Evolutionary conservation across 1,140 invertebrate species (phyloP).

Genomic region (Zeugodacus cucurbitae): DNA sequence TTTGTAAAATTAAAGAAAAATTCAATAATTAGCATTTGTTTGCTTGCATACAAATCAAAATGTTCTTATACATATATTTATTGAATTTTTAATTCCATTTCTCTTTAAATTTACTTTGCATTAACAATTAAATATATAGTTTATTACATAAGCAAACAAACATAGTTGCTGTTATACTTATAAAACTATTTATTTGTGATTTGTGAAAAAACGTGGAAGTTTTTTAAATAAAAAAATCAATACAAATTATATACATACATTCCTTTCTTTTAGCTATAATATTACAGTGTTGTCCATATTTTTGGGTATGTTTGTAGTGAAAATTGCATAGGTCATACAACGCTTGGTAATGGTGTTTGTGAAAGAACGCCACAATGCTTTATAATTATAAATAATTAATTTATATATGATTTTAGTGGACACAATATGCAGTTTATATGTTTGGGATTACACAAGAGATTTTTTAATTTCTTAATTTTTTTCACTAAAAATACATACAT

Average conservation of each 20-base stretch:
- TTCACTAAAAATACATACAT: not conserved
- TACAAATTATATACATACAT: no score
- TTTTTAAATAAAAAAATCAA: no score
- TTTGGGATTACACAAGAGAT: not conserved
- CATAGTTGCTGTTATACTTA: not conserved
- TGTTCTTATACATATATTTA: not conserved
- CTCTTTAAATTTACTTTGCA: not conserved
- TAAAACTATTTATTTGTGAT: not conserved
- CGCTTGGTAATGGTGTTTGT: not conserved
- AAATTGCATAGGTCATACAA: not conserved
- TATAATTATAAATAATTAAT: not conserved
- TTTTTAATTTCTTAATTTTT: not conserved
- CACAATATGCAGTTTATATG: not conserved
- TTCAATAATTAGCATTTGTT: not conserved
- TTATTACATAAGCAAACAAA: not conserved
- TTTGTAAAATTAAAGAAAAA: not conserved
- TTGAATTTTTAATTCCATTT: slow-evolving; percentile 30
- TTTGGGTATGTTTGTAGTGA: no score
- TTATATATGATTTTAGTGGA: not conserved
- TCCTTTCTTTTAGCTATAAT: no score
- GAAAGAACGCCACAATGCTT: not conserved
- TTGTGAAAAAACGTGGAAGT: no score
- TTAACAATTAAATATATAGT: not conserved
- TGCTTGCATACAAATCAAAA: not conserved
- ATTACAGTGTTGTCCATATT: no score